Base-by-base conservation (phyloP, 1,140 invertebrate species). In the Pygmarrhopalites habei region DNA sequence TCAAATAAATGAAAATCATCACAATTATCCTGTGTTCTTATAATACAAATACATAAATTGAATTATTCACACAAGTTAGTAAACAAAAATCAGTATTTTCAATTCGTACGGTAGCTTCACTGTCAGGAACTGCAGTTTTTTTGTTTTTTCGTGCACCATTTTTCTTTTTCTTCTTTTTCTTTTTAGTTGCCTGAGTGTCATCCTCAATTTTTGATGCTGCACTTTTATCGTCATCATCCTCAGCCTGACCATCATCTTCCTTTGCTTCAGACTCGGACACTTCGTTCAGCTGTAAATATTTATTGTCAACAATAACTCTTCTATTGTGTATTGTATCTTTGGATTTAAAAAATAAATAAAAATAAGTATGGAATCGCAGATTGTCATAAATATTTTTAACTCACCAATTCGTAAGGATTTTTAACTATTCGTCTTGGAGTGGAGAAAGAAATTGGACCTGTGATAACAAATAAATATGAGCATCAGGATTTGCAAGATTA, bases 241-340 rank as follows among this genome's bases (percentile, higher is more conserved):
- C 83, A 72, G 83, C 82, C 72, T 85, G 62, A 49, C 75, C 83
- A 71, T 85, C 84, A 72, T 84, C 83, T 71, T 86, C 84, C 73
- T 85, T 85, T 3, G 84, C 83, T 73, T 85, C 83, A 66, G 82
- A 85, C 72, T 86, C 85, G 17, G 73, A 75, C 28, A 71, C 62
- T 67, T 82, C 80, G 72, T 83, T 82, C 61, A 84, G 73, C 83
- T 82, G 59, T 66, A 69, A 72, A 65, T 14, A n/a, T n/a, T n/a
- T n/a, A n/a, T n/a, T n/a, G n/a, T 71, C 41, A 62, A 72, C 56
- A 23, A 69, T 21, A 62, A 66, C 28, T 25, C 35, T 43, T 17
- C 29, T 56, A 25, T 46, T 14, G 23, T 25, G 58, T 28, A 19
- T 51, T 21, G 7, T 21, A 17, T 23, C 10, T 53, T 59, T 32